Base-by-base conservation (phyloP, 2,797 vertebrate genomes). In the Lagocephalus sceleratus region DNA sequence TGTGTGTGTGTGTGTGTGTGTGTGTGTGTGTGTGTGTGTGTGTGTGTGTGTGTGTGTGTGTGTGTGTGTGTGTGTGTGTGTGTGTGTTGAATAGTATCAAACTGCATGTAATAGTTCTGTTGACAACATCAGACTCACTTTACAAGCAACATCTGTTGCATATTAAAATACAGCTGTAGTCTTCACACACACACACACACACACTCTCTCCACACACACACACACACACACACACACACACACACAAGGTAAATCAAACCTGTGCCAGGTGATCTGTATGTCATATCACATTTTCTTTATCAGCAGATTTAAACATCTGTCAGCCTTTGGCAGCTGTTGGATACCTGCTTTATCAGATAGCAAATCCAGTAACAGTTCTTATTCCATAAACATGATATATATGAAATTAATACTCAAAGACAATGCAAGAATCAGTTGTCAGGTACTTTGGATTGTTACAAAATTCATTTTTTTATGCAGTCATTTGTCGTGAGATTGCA, bases 141-240 rank as follows among this genome's bases (percentile, higher is more conserved):
- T 51, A 45, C 76, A 39, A 21, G 0, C 32, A 67, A 89, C 93
- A 94, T 94, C 92, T 94, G 93, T 82, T 90, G 67, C 57, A 72
- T 77, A 92, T 95, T 91, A 91, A 86, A 71, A 76, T 76, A 73
- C 90, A 92, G 91, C 90, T 94, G 92, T 86, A 87, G 78, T 69
- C 68, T 82, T 90, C 84, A 88, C 81, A 86, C 87, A 88, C 89
- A 87, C 80, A 61, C 87, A 15, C 46, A 59, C 63, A 21, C 22
- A n/a, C n/a, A n/a, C n/a, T n/a, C n/a, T n/a, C n/a, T n/a, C n/a
- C n/a, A n/a, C n/a, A 29, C 47, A 26, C 21, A n/a, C 56, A 57
- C 60, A 47, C 57, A 61, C 43, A 29, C 44, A 47, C 45, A 47
- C 46, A 47, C 44, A 46, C 46, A 46, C 44, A 83, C 35, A 45